phyloP scores from a whole-genome alignment of 1,140 invertebrate genomes.

The Trinorchestia longiramus region DNA sequence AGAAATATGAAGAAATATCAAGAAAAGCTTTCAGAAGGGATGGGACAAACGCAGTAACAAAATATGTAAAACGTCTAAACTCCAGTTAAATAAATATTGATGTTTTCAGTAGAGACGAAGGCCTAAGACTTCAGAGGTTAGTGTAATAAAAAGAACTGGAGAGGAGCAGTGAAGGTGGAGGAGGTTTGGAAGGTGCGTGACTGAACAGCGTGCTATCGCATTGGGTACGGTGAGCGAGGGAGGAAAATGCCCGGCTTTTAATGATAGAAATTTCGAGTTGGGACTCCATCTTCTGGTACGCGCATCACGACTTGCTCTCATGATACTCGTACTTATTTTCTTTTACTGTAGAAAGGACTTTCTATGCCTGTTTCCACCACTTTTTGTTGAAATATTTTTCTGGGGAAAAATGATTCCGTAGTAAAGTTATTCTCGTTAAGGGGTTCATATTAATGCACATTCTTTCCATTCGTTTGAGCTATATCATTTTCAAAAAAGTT shows the following conservation, averaged over 20 bases:
- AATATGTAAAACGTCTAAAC: background rate
- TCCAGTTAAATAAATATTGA: background rate
- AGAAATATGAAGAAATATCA: background rate
- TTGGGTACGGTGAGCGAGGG: slow-evolving; percentile 27
- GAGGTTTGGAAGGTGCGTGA: background rate
- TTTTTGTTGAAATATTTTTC: background rate
- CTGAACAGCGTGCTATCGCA: background rate
- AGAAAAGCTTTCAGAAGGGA: background rate
- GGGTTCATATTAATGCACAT: background rate
- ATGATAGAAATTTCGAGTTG: slow-evolving; percentile 38
- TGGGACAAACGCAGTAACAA: background rate
- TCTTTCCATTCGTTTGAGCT: background rate
- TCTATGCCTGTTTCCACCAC: background rate
- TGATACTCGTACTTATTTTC: background rate
- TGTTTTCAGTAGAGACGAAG: background rate
- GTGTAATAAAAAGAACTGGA: background rate
- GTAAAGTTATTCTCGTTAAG: background rate
- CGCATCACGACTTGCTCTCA: background rate
- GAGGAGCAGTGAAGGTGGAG: background rate
- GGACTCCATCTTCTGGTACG: background rate
- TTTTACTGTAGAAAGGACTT: background rate
- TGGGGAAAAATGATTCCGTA: background rate
- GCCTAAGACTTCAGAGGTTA: background rate
- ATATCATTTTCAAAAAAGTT: background rate
- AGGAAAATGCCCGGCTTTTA: background rate